phyloP scores from a whole-genome alignment of 2,113 vertebrate species.

The Lipotes vexillifer region DNA sequence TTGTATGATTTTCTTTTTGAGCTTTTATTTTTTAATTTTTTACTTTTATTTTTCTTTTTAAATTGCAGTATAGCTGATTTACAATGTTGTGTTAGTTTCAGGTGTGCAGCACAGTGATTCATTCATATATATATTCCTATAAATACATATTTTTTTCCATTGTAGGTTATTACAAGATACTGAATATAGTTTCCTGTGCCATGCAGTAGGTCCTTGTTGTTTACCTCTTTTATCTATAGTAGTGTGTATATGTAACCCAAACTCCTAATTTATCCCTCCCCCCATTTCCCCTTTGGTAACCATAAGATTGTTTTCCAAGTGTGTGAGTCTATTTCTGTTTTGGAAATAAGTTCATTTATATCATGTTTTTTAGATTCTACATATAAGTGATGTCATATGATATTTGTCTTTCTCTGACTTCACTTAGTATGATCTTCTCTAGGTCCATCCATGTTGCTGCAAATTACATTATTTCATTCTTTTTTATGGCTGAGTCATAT shows the following conservation, averaged over 20 bases:
- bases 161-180: no score
- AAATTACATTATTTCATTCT: rapidly evolving
- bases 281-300: neutral
- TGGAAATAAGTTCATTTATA: neutral
- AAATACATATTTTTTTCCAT: no score
- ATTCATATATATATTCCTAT: no score
- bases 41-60: no score
- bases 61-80: no score
- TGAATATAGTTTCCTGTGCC: rapidly evolving
- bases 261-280: neutral
- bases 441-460: rapidly evolving
- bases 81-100: no score
- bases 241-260: neutral
- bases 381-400: no score
- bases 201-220: neutral
- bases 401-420: no score
- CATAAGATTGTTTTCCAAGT: neutral
- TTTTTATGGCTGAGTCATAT: neutral
- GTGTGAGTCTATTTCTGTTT: neutral
- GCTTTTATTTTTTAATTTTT: neutral
- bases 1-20: neutral
- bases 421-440: rapidly evolving
- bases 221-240: neutral
- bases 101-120: no score
- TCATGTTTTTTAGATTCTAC: neutral